These are phyloP conservation scores for Nudaria mundana DNA, from an alignment of 2,888 invertebrate genomes.

Conservation along the genomic window DNA sequence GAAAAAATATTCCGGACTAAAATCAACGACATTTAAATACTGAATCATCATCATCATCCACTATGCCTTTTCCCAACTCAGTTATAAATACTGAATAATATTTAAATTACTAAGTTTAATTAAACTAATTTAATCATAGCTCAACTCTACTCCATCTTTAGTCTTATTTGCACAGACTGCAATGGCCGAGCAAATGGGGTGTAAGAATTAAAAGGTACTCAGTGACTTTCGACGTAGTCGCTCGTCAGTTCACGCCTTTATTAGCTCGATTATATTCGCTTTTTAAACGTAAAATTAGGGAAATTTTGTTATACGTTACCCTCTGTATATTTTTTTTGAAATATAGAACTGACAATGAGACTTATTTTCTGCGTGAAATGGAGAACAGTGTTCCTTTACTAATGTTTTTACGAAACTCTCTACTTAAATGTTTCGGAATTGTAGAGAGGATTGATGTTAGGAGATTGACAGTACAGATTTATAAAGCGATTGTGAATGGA, in stretches of 20 bases:
- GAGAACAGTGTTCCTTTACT: neutral
- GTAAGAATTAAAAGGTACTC: conserved; percentile 78
- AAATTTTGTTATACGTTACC: conserved; percentile 24
- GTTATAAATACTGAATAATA: too few relatives aligned
- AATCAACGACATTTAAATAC: too few relatives aligned
- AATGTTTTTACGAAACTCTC: too few relatives aligned
- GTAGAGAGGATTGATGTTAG: too few relatives aligned
- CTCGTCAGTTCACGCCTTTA: conserved; percentile 57
- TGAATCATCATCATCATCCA: too few relatives aligned
- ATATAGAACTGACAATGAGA: conserved; percentile 3
- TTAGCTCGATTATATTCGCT: conserved; percentile 48
- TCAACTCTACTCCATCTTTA: conserved; percentile 26
- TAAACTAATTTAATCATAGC: neutral
- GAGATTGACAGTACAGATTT: too few relatives aligned
- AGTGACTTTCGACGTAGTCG: conserved; percentile 31
- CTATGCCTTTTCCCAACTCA: too few relatives aligned
- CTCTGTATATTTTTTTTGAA: conserved; percentile 11
- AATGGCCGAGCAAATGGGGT: conserved; percentile 68
- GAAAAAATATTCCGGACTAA: too few relatives aligned
- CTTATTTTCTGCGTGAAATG: neutral
- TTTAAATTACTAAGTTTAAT: too few relatives aligned
- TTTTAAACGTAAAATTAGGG: conserved; percentile 51
- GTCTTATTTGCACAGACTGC: conserved; percentile 47
- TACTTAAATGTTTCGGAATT: too few relatives aligned
- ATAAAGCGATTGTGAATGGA: too few relatives aligned